These are phyloP conservation scores for Gephyroberyx darwinii DNA, from an alignment of 2,797 vertebrate genomes.

Conservation along the genomic window DNA sequence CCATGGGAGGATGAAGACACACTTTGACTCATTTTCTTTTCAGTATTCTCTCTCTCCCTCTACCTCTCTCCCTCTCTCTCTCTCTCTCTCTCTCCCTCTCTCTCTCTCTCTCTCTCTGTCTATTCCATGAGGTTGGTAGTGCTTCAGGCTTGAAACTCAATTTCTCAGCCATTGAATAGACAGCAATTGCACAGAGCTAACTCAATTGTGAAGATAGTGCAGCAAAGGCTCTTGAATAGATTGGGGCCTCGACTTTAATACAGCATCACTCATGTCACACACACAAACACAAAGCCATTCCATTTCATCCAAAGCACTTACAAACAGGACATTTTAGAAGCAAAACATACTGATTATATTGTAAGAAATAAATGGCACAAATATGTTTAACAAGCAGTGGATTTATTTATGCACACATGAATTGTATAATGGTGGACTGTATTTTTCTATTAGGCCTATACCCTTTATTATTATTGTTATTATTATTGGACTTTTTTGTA, in stretches of 20 bases:
- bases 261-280: conserved; percentile 76
- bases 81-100: conserved; percentile 45
- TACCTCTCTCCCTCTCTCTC: conserved; percentile 48
- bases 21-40: conserved; percentile 66
- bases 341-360: conserved; percentile 62
- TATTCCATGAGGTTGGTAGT: conserved; percentile 74
- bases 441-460: conserved; percentile 37
- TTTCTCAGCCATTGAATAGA: conserved; percentile 85
- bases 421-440: conserved; percentile 38
- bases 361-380: conserved; percentile 59
- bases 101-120: conserved; percentile 38
- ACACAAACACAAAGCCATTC: conserved; percentile 75
- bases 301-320: conserved; percentile 76
- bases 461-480: conserved; percentile 16
- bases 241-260: conserved; percentile 82
- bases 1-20: conserved; percentile 64
- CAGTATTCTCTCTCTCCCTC: conserved; percentile 45
- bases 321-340: conserved; percentile 72
- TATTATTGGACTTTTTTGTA: conserved; percentile 1
- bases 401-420: conserved; percentile 56
- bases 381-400: conserved; percentile 63
- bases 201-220: conserved; percentile 83
- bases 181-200: conserved; percentile 82
- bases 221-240: conserved; percentile 83
- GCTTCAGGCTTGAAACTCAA: conserved; percentile 85